Evolutionary conservation across 2,888 invertebrate genomes (phyloP).

Genomic region (Exocentrus adspersus): DNA sequence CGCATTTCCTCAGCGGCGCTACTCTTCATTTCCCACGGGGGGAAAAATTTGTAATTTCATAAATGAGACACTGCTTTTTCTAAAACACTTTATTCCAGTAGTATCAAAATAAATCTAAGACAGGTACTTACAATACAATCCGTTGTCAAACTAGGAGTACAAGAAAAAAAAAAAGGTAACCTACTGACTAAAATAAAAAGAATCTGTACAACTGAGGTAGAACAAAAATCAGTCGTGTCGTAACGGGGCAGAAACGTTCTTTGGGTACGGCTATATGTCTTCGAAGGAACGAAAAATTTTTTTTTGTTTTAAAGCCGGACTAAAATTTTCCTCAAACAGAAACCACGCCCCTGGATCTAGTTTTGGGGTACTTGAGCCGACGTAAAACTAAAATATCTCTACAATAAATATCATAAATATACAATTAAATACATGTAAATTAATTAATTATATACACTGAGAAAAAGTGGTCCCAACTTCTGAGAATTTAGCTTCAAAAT

Average conservation of each 20-base stretch:
- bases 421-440: too few species aligned
- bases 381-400: slow-evolving; percentile 28
- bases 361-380: slow-evolving; percentile 17
- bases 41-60: too few species aligned
- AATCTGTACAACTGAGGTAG: slow-evolving; percentile 62
- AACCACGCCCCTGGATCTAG: slow-evolving; percentile 37
- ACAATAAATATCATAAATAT: slow-evolving; percentile 20
- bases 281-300: too few species aligned
- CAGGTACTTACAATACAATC: slow-evolving; percentile 23
- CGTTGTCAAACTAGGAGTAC: neutral
- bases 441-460: neutral
- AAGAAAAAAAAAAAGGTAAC: slow-evolving; percentile 50
- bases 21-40: too few species aligned
- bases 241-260: slow-evolving; percentile 50
- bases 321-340: too few species aligned
- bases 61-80: too few species aligned
- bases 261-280: slow-evolving; percentile 45
- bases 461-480: neutral
- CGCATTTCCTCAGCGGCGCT: neutral
- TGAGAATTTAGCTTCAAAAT: neutral
- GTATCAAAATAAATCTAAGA: neutral
- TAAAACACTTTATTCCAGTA: too few species aligned
- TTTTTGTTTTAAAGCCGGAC: too few species aligned
- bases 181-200: slow-evolving; percentile 57
- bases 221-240: slow-evolving; percentile 63